Base-by-base conservation (phyloP, 2,888 invertebrate species). In the Sinotaia quadrata region DNA sequence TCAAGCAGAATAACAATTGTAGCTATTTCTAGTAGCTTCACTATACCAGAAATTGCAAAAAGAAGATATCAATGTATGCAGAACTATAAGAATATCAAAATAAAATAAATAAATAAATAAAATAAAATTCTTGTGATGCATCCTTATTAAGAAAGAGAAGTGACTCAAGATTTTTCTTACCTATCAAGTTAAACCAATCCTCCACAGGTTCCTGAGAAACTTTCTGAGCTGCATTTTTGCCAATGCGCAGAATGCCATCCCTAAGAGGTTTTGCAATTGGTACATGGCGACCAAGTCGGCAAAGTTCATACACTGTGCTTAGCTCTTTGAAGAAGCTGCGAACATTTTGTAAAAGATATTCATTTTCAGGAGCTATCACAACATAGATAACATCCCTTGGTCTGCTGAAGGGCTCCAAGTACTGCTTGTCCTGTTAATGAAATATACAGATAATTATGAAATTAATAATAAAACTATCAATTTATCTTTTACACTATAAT, bases 321-420 rank as follows among this genome's bases (percentile, higher is more conserved):
- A 98, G 90, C 87, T 98, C 97, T 71, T 94, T 93, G 91, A 98
- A 97, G 91, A 96, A 98, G 8, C 92, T 92, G 76, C 93, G 92
- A 4, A 96, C 93, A 81, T 93, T 93, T 51, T 92, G 92, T 59
- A 94, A 89, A 44, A 97, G 75, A 75, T 92, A 93, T 68, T 96
- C 95, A 84, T 93, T 94, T 84, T 98, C 98, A 0, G 98, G 97
- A 37, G 96, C 94, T 0, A 99, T 92, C 8, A 98, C 96, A 47
- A 98, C 92, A 87, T 98, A 99, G 31, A 95, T 96, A 1, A 99
- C 93, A 87, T 99, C 98, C 37, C 98, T 91, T 5, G 95, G 92
- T 85, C 95, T 95, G n/a, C 97, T 94, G 88, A 96, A 97, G 0
- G 99, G 99, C 87, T 98, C 98, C 15, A 99, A 90, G n/a, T 95